phyloP scores from a whole-genome alignment of 2,113 vertebrate genomes.

The Pelusios castaneus region DNA sequence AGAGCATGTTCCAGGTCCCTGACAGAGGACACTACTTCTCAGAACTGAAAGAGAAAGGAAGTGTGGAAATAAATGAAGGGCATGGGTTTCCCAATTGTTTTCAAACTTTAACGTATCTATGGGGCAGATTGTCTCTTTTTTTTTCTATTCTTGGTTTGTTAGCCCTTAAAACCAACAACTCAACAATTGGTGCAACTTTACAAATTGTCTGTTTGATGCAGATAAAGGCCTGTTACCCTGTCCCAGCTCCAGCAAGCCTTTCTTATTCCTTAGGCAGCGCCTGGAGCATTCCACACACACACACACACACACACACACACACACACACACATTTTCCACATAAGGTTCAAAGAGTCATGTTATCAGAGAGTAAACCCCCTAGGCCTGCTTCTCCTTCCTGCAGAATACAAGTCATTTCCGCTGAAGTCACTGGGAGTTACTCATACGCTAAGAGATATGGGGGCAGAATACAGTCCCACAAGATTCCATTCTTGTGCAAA shows the following conservation, averaged over 20 bases:
- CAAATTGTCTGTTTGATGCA: not conserved
- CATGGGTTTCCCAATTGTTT: not conserved
- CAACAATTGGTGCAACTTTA: not conserved
- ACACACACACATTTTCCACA: too few species aligned
- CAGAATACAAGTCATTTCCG: not conserved
- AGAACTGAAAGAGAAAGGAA: not conserved
- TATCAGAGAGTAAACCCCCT: not conserved
- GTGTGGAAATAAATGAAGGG: not conserved
- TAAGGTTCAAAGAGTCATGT: not conserved
- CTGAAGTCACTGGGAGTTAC: not conserved
- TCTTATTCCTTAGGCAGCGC: fast-evolving
- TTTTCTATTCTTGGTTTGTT: not conserved
- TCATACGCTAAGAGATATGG: too few species aligned
- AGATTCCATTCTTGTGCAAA: not conserved
- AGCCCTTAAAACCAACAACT: not conserved
- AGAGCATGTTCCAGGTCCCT: not conserved
- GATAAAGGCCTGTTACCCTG: constrained; percentile 34
- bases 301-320: too few species aligned
- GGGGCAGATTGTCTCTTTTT: not conserved
- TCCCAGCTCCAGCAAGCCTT: not conserved
- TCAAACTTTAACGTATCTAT: not conserved
- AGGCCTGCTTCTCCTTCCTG: not conserved
- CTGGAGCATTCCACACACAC: not conserved
- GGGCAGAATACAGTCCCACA: not conserved
- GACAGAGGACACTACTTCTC: not conserved